Evolutionary conservation across 2,113 vertebrate species (phyloP), one percentile per base, ranked within the genome.

Genomic region (Alouatta palliata): DNA sequence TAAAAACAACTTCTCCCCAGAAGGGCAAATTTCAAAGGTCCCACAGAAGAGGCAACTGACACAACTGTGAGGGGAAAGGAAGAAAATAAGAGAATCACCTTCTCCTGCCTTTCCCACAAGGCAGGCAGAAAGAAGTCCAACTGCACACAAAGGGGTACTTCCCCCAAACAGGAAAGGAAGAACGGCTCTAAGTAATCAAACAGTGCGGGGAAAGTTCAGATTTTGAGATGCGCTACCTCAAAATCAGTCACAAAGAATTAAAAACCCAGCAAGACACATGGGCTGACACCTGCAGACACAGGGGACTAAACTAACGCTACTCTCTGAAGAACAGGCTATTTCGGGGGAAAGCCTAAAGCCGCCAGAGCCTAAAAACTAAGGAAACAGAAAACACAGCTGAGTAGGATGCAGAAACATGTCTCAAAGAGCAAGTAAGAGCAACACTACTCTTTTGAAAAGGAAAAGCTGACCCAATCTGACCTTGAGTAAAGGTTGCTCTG

Each of bases 391-490:
- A 85, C 7, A 2, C 19, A 21, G 45, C 40, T n/a, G 47, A 73
- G 27, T 27, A 80, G 21, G 30, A 83, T 32, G 3, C 54, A 70
- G 64, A 85, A 66, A 87, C 32, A 87, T 3, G 66, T 75, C 90
- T 85, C 86, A 11, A 70, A 91, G 76, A 89, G n/a, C 49, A 89
- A 40, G 37, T 40, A 35, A 77, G 81, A 80, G 66, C 52, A 25
- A 32, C 16, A 30, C 64, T 43, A 45, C 9, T 47, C 66, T 68
- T 83, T 1, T 32, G 40, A 47, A 83, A 47, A 94, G 76, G 66
- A 84, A 84, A 91, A 80, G 37, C 75, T 71, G 85, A 92, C 73
- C 96, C 75, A 23, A 32, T 16, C 83, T 70, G 97, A 96, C 97
- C 97, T 95, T 97, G 89, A 95, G 87, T 3, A 71, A 54, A 95